Base-by-base conservation (phyloP, 1,140 invertebrate genomes). In the Bradysia coprophila region DNA sequence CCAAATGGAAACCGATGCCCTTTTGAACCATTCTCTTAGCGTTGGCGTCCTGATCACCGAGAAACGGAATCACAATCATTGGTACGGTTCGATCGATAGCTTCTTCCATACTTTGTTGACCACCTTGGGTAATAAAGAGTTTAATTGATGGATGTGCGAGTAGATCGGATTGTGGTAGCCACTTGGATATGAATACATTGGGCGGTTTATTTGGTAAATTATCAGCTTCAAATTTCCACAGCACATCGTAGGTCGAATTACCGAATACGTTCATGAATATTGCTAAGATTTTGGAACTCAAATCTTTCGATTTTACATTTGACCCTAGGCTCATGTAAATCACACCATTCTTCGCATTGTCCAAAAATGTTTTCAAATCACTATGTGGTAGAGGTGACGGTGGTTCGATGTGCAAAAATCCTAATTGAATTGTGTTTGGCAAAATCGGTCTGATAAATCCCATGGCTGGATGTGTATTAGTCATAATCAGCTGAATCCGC, bases 81-180 rank as follows among this genome's bases (percentile, higher is more conserved):
- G 83, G 82, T n/a, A 82, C 75, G 15, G 70, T 78, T 48, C 70
- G 78, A 49, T 78, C 70, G 36, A 83, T 64, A 10, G 78, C 70
- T 52, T 88, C 83, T 18, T 74, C 76, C 0, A 73, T 73, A 4
- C 82, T 73, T 44, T 81, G 65, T 41, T 81, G 67, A 2, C 81
- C 83, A 16, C 76, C 77, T 49, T 88, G 82, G 1, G 75, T 73
- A 45, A 83, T 69, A 49, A 84, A 85, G 2, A 67, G 65, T 41
- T 66, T 62, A 0, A 74, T 68, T 47, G 78, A 75, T 8, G 72
- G 68, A 57, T 85, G 78, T 55, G 59, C 69, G 56, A 21, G 11
- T n/a, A 81, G 65, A 46, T 74, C 72, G 31, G 71, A 60, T 56
- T 82, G 78, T 2, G 78, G 79, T 28, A 77, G 57, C 78, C 78